Base-by-base conservation (phyloP, 23 tunicate species). In the Aplidium turbinatum region DNA sequence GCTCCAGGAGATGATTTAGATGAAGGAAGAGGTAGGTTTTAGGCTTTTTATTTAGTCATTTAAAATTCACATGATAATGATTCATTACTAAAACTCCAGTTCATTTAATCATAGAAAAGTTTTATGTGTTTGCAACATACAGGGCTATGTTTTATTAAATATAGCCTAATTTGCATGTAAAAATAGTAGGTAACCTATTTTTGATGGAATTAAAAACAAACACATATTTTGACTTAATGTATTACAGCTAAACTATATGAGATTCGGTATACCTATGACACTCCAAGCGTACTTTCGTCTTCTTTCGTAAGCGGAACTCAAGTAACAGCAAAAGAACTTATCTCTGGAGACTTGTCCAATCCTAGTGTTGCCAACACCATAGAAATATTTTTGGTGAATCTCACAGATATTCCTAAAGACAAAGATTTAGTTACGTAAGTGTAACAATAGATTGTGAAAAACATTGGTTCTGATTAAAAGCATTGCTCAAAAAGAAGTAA, bases 1-100 rank as follows among this genome's bases (percentile, higher is more conserved):
- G 82, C 95, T 0, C 95, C 95, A 3, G 95, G 95, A 11, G 68
- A 73, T 67, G 82, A 87, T 45, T 87, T 64, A 42, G 95, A 87
- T 38, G 24, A 36, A 7, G 95, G 95, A 74, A 66, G 54, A 81
- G 95, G 96, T 88, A 61, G 5, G 28, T 53, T 42, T 42, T 42
- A 42, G 9, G 9, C 48, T 9, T 42, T 42, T 42, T 42, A 16
- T 9, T 42, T 9, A 42, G 11, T 16, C n/a, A n/a, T n/a, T n/a
- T n/a, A n/a, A n/a, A n/a, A n/a, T n/a, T n/a, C n/a, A n/a, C n/a
- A n/a, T n/a, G n/a, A n/a, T n/a, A n/a, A n/a, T n/a, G n/a, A n/a
- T n/a, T n/a, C n/a, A n/a, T n/a, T n/a, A n/a, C n/a, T n/a, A n/a
- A n/a, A n/a, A n/a, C n/a, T n/a, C n/a, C n/a, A n/a, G n/a, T n/a